Conservation (phyloP, 2,888 invertebrate species). For the Pristionchus fissidentatus region DNA sequence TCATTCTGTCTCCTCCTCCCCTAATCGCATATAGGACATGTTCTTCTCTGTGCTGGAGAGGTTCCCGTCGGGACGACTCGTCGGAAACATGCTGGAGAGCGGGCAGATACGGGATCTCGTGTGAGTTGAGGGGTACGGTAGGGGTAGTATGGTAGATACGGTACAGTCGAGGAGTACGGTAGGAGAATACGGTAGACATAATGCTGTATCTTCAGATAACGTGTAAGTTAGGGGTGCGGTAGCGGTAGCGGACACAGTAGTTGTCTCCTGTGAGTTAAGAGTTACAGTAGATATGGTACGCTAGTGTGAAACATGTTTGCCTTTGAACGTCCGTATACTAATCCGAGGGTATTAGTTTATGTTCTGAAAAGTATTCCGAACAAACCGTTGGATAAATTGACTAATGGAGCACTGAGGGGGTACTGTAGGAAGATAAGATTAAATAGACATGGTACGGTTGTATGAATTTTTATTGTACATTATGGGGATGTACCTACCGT, state of each 20-base stretch:
- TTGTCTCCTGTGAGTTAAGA: too few relatives aligned
- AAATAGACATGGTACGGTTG: too few relatives aligned
- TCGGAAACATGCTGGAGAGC: slow-evolving; percentile 27
- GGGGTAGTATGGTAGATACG: background rate
- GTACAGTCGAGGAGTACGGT: background rate
- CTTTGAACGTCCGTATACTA: too few relatives aligned
- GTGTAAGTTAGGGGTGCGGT: background rate
- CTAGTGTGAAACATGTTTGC: too few relatives aligned
- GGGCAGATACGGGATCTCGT: slow-evolving; percentile 3
- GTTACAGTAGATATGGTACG: too few relatives aligned
- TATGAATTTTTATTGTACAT: too few relatives aligned
- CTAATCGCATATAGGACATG: slow-evolving; percentile 28
- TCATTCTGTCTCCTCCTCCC: background rate
- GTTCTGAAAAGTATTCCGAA: too few relatives aligned
- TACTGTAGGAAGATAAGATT: too few relatives aligned
- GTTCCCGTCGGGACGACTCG: background rate
- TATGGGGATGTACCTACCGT: background rate
- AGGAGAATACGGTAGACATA: background rate
- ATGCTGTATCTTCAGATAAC: background rate
- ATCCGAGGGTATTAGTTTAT: too few relatives aligned
- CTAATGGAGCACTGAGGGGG: too few relatives aligned
- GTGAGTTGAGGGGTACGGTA: slow-evolving; percentile 2
- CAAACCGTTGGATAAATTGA: too few relatives aligned
- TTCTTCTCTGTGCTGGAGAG: slow-evolving; percentile 35
- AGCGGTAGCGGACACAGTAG: background rate